Conservation (phyloP, 2,113 vertebrate species). For the Phalacrocorax pelagicus region DNA sequence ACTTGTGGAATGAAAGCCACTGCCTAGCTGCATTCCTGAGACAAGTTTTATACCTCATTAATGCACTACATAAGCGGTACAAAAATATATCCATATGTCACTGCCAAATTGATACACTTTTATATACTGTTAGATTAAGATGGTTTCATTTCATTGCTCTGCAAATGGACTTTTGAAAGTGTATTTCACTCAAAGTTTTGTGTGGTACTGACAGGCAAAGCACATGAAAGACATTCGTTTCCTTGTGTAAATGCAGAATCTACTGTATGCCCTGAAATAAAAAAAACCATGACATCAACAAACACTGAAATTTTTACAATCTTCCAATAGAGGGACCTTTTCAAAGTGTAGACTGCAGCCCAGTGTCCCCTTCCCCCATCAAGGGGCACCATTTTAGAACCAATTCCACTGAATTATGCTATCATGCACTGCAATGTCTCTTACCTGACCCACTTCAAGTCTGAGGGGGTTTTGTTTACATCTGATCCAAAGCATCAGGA, state of each 20-base stretch:
- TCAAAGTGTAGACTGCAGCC: not conserved
- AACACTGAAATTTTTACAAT: not conserved
- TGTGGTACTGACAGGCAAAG: not conserved
- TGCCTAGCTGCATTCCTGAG: not conserved
- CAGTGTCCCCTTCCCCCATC: not conserved
- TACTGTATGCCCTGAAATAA: not conserved
- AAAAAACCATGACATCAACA: not conserved
- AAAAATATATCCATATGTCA: conserved; percentile 46
- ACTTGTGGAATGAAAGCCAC: not conserved
- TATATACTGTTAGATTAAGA: conserved; percentile 38
- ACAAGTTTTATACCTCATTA: conserved; percentile 47
- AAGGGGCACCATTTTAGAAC: not conserved
- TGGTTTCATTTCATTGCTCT: conserved; percentile 25
- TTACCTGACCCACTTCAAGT: conserved; percentile 25
- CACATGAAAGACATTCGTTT: not conserved
- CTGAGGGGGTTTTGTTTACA: conserved; percentile 35
- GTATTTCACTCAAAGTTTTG: conserved; percentile 12
- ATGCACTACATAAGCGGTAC: conserved; percentile 26
- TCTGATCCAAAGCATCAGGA: conserved; percentile 34
- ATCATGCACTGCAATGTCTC: not conserved
- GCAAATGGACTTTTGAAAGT: conserved; percentile 30
- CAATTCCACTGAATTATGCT: conserved; percentile 18
- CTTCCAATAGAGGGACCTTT: not conserved
- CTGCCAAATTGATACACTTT: conserved; percentile 48
- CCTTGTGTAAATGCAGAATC: not conserved